Conservation (phyloP, 2,888 invertebrate species). For the Platerodrilus igneus region DNA sequence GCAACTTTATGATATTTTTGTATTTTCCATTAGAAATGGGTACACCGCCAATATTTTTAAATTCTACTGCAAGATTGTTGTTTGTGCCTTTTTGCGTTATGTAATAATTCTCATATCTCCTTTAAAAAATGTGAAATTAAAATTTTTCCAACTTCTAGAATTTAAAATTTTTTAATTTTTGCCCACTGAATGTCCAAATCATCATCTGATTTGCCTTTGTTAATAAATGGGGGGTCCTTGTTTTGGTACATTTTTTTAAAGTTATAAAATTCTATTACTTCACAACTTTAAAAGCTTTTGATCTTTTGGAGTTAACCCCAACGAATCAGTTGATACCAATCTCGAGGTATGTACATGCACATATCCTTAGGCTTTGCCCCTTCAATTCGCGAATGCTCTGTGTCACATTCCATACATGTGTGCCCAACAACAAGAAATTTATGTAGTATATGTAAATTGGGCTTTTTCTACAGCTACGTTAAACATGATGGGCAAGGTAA, state of each 20-base stretch:
- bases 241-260: not conserved
- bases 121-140: slow-evolving; percentile 1
- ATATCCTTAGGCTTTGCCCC: slow-evolving; percentile 3
- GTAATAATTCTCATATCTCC: not conserved
- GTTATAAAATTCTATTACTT: not conserved
- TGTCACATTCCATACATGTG: slow-evolving; percentile 2
- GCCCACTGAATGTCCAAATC: slow-evolving; percentile 1
- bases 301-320: not conserved
- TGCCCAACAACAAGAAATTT: slow-evolving; percentile 3
- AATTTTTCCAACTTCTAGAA: slow-evolving; percentile 2
- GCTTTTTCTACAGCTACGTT: not conserved
- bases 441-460: not conserved
- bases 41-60: too few relatives aligned
- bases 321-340: not conserved
- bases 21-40: not conserved
- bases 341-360: slow-evolving; percentile 2
- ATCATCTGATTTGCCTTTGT: not conserved
- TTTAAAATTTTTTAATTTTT: not conserved
- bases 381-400: slow-evolving; percentile 1
- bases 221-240: slow-evolving; percentile 1
- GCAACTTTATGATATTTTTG: too few relatives aligned
- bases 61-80: not conserved
- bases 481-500: slow-evolving; percentile 1
- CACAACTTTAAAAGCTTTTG: not conserved
- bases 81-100: not conserved